Conservation (phyloP, 2,113 vertebrate species). For the Lepidothrix coronata region DNA sequence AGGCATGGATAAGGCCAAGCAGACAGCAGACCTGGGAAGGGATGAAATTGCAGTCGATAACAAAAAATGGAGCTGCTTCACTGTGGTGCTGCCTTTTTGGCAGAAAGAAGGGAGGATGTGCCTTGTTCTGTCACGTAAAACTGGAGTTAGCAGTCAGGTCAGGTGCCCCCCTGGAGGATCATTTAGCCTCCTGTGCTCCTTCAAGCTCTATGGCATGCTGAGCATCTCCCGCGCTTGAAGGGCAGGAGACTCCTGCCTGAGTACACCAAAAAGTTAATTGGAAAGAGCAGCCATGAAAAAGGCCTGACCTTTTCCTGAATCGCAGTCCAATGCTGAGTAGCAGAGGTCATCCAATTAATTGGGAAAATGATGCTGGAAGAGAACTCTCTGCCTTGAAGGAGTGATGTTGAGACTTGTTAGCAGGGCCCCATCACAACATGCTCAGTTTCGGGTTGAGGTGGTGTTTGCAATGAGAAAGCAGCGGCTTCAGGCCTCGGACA, state of each 20-base stretch:
- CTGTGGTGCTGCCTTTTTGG: neutral
- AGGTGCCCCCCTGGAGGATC: neutral
- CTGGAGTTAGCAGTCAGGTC: slow-evolving; percentile 32
- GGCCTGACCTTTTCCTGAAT: slow-evolving; percentile 42
- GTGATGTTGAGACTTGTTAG: neutral
- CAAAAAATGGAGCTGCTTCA: neutral
- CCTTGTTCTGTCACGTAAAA: neutral
- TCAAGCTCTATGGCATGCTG: neutral
- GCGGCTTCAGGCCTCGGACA: accelerated
- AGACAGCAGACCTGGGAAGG: neutral
- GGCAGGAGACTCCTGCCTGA: neutral
- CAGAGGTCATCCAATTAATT: slow-evolving; percentile 35
- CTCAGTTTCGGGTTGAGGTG: accelerated
- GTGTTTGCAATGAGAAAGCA: accelerated
- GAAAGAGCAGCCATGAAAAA: slow-evolving; percentile 5
- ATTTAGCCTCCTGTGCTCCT: neutral
- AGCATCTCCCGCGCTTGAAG: neutral
- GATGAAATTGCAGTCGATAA: neutral
- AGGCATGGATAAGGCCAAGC: neutral
- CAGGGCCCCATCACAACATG: accelerated
- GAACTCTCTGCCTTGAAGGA: neutral
- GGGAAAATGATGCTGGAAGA: neutral
- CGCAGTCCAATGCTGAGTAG: neutral
- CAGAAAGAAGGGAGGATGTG: neutral
- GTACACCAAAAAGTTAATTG: slow-evolving; percentile 53